Conservation (phyloP, 2,888 invertebrate genomes). For the Operophtera brumata region DNA sequence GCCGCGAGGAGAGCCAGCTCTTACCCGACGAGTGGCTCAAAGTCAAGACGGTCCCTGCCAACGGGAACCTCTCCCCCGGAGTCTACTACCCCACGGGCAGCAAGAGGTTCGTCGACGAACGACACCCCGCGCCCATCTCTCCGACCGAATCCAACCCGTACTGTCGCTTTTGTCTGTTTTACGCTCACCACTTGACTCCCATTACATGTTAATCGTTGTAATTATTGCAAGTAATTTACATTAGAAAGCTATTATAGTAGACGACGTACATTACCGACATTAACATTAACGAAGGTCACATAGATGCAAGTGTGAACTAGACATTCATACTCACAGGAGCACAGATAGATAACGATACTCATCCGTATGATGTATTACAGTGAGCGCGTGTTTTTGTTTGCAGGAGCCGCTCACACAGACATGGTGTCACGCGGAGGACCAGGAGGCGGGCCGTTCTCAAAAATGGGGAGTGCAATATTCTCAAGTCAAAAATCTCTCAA, state of each 20-base stretch:
- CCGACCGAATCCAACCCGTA: constrained; percentile 62
- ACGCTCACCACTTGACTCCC: constrained; percentile 29
- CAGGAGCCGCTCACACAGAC: constrained; percentile 86
- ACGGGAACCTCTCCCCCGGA: constrained; percentile 75
- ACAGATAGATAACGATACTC: constrained; percentile 47
- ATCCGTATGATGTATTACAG: constrained; percentile 44
- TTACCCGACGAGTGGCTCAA: constrained; percentile 77
- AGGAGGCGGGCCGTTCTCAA: constrained; percentile 94
- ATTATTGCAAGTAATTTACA: constrained; percentile 49
- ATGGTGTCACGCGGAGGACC: constrained; percentile 85
- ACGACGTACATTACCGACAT: constrained; percentile 60
- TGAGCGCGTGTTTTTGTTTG: constrained; percentile 54
- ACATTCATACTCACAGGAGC: constrained; percentile 58
- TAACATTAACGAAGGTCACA: constrained; percentile 70
- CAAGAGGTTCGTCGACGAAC: constrained; percentile 75
- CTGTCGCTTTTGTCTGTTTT: constrained; percentile 70
- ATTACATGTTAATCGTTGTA: constrained; percentile 34
- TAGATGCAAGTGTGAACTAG: constrained; percentile 63
- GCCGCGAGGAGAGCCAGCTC: constrained; percentile 74
- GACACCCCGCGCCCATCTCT: constrained; percentile 62
- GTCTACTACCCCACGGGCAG: constrained; percentile 74
- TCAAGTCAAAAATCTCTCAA: constrained; percentile 93
- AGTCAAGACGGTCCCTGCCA: constrained; percentile 65
- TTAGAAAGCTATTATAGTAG: constrained; percentile 50
- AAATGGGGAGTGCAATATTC: constrained; percentile 97